A percentile compares a stretch with the other conserved stretches of the same genome.
Evolutionary conservation across 2,113 vertebrate species (phyloP).

Genomic region (Oriolus oriolus): DNA sequence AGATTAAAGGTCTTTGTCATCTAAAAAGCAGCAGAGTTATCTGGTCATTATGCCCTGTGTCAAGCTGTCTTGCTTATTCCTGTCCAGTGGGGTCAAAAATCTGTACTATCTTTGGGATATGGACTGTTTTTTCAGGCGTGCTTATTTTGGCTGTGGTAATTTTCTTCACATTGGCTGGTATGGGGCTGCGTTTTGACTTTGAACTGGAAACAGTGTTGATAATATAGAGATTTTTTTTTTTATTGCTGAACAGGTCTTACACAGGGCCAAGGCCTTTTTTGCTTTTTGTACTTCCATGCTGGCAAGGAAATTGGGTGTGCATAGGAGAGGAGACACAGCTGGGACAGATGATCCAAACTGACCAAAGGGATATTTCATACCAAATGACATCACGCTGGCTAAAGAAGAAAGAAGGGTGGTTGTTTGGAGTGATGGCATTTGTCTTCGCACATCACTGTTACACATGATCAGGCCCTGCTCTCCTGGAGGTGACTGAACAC

Average conservation of each 20-base stretch:
- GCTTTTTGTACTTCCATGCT: no score
- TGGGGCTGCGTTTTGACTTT: background rate
- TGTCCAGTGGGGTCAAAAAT: background rate
- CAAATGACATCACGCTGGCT: no score
- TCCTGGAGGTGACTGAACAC: background rate
- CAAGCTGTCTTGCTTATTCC: background rate
- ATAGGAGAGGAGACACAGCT: background rate
- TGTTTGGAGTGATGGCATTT: background rate
- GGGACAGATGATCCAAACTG: background rate
- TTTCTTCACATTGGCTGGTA: background rate
- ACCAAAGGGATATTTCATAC: background rate
- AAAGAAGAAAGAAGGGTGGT: background rate
- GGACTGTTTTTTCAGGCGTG: fast-evolving
- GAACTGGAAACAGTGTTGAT: background rate
- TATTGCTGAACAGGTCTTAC: background rate
- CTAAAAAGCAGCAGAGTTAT: background rate
- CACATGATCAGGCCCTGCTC: background rate
- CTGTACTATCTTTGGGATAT: background rate
- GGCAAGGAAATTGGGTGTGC: background rate
- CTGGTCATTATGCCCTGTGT: background rate
- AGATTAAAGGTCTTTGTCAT: background rate
- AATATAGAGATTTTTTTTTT: background rate
- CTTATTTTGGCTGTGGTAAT: background rate
- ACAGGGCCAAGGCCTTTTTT: background rate
- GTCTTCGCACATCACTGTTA: background rate